Evolutionary conservation across 1,140 invertebrate species (phyloP), one percentile per base, ranked within the genome.

Genomic region (Eumaeus atala): DNA sequence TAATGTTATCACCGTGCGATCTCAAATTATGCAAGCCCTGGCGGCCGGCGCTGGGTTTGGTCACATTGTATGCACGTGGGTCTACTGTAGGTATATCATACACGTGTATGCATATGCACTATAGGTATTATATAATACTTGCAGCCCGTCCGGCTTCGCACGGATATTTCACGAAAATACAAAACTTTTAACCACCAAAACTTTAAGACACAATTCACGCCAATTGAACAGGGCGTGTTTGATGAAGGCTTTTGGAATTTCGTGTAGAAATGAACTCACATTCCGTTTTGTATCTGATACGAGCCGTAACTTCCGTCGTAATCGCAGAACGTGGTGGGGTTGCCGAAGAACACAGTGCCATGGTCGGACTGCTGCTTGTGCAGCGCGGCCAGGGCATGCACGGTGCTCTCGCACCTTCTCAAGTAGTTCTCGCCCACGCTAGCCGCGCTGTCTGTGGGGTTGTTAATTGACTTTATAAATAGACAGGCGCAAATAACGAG

Each of bases 301-400:
- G 79, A 64, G 40, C 89, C 90, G 71, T 89, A 91, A 56, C 82
- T 89, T 37, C 91, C 91, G 70, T 92, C 91, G 58, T 88, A 90
- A 64, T 90, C 90, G 62, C 91, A 92, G 54, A 80, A 69, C 8
- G 88, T 68, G 2, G 66, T 71, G 7, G 83, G 78, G 48, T 87
- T 79, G 28, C 78, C 83, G 21, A 85, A 69, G 58, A 83, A 77
- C 9, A 58, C 74, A 3, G 87, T 89, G 9, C 90, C 90, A 64
- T 91, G 90, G 16, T 75, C 69, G 4, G 73, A 70, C 51, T 90
- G 79, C 59, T 89, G 84, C 11, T 83, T 73, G 33, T 72, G 70
- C 40, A 91, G 80, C 47, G 71, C 72, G 8, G 63, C 66, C 51
- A 88, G 73, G 1, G 89, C 89, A 49, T 87, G 75, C 17, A 78